Conservation (phyloP, 2,797 vertebrate species). For the Leuciscus waleckii region DNA sequence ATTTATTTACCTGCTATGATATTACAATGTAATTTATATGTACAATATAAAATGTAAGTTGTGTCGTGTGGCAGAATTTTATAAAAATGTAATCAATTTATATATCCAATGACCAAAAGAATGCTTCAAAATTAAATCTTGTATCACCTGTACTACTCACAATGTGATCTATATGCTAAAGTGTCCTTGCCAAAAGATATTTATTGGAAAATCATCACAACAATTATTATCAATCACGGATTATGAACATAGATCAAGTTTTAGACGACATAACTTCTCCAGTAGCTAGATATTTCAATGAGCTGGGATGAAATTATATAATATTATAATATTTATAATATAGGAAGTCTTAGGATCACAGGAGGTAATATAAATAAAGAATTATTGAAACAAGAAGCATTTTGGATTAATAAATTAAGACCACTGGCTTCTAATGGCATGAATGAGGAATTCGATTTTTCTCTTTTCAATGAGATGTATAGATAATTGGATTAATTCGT, state of each 20-base stretch:
- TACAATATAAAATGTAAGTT: too few species aligned
- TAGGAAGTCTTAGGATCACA: not conserved
- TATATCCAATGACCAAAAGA: not conserved
- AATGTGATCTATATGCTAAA: not conserved
- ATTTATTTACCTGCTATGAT: not conserved
- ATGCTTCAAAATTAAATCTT: not conserved
- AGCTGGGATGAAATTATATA: not conserved
- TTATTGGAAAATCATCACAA: not conserved
- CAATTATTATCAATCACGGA: too few species aligned
- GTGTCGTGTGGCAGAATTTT: not conserved
- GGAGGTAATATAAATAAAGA: not conserved
- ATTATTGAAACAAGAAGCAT: not conserved
- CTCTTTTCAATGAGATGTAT: not conserved
- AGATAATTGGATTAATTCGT: not conserved
- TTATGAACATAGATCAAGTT: not conserved
- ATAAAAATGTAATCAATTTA: not conserved
- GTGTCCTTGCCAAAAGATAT: not conserved
- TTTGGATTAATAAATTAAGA: not conserved
- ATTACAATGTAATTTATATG: not conserved
- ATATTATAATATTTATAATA: not conserved
- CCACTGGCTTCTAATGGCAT: not conserved
- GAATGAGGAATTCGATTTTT: not conserved
- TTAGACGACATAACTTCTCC: not conserved
- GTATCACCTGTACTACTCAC: not conserved
- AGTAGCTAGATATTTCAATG: not conserved